A percentile compares a stretch with the other conserved stretches of the same genome.
Evolutionary conservation across 2,113 vertebrate species (phyloP).

Genomic region (Morone saxatilis): DNA sequence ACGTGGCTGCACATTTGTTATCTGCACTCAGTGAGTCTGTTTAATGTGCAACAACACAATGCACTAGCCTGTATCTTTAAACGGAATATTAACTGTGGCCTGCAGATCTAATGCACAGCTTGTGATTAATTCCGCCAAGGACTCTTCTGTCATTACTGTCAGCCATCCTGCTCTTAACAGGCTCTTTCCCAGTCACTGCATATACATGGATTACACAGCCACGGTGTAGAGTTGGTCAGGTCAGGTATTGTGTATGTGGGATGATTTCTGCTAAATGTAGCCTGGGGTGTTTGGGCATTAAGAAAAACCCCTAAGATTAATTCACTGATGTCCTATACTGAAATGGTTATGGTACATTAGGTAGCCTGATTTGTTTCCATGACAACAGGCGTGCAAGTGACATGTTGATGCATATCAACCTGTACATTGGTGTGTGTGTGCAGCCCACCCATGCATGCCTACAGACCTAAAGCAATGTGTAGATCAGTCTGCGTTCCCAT

Average conservation of each 20-base stretch:
- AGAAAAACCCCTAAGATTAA: neutral
- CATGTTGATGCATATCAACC: conserved; percentile 67
- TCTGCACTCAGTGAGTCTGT: neutral
- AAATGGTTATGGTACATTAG: conserved; percentile 59
- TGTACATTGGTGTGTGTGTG: conserved; percentile 43
- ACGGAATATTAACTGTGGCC: neutral
- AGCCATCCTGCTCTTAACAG: conserved; percentile 8
- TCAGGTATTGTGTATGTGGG: neutral
- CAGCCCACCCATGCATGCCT: conserved; percentile 31
- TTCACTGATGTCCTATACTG: neutral
- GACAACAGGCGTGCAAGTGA: conserved; percentile 71
- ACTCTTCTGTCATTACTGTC: conserved; percentile 19
- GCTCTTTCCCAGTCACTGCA: neutral
- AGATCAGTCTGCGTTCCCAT: conserved; percentile 8
- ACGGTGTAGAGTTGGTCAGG: no score
- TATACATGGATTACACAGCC: no score
- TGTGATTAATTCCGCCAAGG: conserved; percentile 38
- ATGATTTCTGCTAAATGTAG: neutral
- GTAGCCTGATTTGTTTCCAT: conserved; percentile 82
- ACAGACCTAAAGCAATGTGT: conserved; percentile 26
- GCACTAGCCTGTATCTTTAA: conserved; percentile 4
- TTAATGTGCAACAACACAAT: neutral
- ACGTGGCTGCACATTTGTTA: neutral
- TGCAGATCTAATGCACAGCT: conserved; percentile 36
- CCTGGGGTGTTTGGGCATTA: neutral